Conservation (phyloP, 2,797 vertebrate species). For the Morelia viridis region DNA sequence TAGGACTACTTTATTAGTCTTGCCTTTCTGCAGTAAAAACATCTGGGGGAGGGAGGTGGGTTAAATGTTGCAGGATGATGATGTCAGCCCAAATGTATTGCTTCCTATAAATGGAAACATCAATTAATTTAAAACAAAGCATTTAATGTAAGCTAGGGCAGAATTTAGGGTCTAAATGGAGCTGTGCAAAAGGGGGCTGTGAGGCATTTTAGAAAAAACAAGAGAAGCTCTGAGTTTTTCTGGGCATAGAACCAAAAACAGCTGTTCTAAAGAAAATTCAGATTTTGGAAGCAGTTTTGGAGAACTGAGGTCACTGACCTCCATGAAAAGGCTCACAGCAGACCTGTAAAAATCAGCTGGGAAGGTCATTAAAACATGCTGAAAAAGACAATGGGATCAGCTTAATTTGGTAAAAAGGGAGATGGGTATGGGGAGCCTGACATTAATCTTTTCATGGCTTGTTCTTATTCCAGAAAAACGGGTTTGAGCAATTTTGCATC, state of each 20-base stretch:
- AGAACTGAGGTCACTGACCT: constrained; percentile 36
- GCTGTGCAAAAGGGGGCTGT: background rate
- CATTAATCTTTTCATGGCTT: constrained; percentile 39
- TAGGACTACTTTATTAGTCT: background rate
- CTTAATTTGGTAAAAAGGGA: background rate
- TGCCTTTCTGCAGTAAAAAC: too few species aligned
- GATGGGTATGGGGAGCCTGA: background rate
- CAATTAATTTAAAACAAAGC: constrained; percentile 71
- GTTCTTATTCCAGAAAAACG: constrained; percentile 87
- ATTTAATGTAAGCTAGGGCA: constrained; percentile 80
- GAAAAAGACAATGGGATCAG: background rate
- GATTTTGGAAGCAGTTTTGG: constrained; percentile 47
- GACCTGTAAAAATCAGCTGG: constrained; percentile 40
- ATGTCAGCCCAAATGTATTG: background rate
- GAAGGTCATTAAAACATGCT: background rate
- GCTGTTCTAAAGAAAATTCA: constrained; percentile 39
- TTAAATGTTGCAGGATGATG: background rate
- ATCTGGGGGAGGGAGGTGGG: background rate
- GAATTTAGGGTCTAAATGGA: background rate
- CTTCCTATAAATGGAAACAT: background rate
- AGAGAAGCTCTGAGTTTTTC: constrained; percentile 22
- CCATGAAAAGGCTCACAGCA: background rate
- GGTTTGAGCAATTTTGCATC: constrained; percentile 98
- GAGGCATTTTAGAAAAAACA: constrained; percentile 18
- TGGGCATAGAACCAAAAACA: background rate